phyloP scores from a whole-genome alignment of 2,113 vertebrate species.

The Narcine bancroftii region DNA sequence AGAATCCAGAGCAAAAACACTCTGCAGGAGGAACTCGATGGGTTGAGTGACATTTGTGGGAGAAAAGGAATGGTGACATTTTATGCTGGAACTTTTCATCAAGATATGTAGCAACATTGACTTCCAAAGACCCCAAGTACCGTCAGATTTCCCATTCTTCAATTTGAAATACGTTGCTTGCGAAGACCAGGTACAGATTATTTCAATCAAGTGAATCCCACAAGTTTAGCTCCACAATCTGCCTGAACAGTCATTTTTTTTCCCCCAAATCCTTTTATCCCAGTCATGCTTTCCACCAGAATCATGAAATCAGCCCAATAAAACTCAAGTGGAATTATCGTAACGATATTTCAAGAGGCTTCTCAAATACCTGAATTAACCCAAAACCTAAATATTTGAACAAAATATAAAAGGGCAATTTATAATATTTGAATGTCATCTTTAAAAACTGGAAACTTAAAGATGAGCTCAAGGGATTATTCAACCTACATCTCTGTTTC shows the following conservation, averaged over 20 bases:
- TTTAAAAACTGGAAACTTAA: not conserved
- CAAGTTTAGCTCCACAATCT: not conserved
- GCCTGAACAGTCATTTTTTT: not conserved
- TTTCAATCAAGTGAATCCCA: not conserved
- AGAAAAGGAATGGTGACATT: too few species aligned
- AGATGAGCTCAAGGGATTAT: not conserved
- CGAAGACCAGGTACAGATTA: not conserved
- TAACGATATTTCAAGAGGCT: not conserved
- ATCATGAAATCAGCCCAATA: not conserved
- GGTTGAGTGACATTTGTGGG: too few species aligned
- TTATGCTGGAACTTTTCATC: too few species aligned
- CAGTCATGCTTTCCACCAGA: not conserved
- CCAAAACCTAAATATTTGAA: not conserved
- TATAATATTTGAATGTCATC: not conserved
- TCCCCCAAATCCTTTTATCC: too few species aligned
- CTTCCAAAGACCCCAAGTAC: not conserved
- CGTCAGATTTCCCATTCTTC: not conserved
- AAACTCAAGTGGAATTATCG: not conserved
- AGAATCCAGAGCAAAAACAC: too few species aligned
- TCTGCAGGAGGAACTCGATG: too few species aligned
- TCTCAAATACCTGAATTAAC: not conserved
- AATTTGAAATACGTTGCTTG: not conserved
- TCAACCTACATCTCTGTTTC: not conserved
- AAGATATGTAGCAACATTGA: too few species aligned
- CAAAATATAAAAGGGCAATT: not conserved